Evolutionary conservation across 1,140 invertebrate species (phyloP), one percentile per base, ranked within the genome.

Genomic region (Zaprionus vittiger): DNA sequence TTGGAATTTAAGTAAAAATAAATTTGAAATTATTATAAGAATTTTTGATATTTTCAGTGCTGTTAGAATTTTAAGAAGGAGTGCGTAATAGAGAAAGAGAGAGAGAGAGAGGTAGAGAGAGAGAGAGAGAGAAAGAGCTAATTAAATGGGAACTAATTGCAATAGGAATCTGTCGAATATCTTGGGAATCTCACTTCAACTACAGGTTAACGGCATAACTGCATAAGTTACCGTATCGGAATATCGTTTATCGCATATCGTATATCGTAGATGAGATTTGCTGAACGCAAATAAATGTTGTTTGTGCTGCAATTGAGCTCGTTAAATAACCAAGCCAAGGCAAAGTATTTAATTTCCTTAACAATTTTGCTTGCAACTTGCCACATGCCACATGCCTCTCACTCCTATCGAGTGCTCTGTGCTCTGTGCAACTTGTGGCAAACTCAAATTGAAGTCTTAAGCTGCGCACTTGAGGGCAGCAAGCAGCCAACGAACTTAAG

Each of bases 391-490:
- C 31, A 34, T 56, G 22, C 14, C 20, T 59, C 28, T 17, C 28
- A 2, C n/a, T 38, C 56, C 24, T 22, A 41, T 26, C 47, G 28
- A 31, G 52, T 20, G 24, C 47, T 41, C 14, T 41, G 28, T 17
- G 20, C 34, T 4, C n/a, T 9, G 26, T 17, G 20, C 47, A 73
- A 73, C 12, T 70, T 57, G 66, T 24, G 24, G 59, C 28, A 62
- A 70, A 70, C 72, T 70, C 65, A 63, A 74, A 74, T 74, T 69
- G 41, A 62, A 59, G 66, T 49, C 66, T 69, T 63, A 62, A 70
- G 66, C 66, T 67, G 63, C 28, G 44, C 63, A 60, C 41, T 69
- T 56, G 59, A 56, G 65, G 4, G 37, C 55, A 44, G 11, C 17
- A 28, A 20, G 17, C 24, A 15, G 52, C 20, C 17, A 67, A 67